These are phyloP conservation scores for Seladonia tumulorum DNA, from an alignment of 2,888 invertebrate genomes.

Conservation along the genomic window DNA sequence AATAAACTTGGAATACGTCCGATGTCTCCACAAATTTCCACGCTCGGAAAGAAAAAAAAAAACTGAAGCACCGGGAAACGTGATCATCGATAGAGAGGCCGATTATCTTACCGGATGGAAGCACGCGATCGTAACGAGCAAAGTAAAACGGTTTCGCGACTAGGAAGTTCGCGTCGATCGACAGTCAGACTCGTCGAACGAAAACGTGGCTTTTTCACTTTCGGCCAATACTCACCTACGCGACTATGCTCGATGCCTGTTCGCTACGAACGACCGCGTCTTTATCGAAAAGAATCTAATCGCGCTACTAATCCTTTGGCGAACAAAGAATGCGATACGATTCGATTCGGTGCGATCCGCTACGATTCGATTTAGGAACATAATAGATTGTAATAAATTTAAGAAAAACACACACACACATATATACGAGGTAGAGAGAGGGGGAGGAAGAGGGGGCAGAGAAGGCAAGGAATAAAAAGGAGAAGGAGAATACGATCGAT, in stretches of 20 bases:
- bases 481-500: slow-evolving; percentile 19
- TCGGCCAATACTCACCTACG: slow-evolving; percentile 57
- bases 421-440: too few species aligned
- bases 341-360: not conserved
- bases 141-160: slow-evolving; percentile 41
- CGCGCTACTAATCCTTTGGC: not conserved
- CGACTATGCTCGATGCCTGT: not conserved
- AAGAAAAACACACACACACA: not conserved
- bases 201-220: slow-evolving; percentile 76
- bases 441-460: too few species aligned
- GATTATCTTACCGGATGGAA: slow-evolving; percentile 66
- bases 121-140: slow-evolving; percentile 74
- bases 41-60: not conserved
- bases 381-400: not conserved
- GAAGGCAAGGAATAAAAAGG: not conserved
- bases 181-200: not conserved
- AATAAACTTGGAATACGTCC: not conserved
- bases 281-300: not conserved
- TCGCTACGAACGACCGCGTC: not conserved
- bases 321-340: not conserved
- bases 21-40: not conserved
- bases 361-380: not conserved
- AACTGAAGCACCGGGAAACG: slow-evolving; percentile 68
- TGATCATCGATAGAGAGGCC: slow-evolving; percentile 80
- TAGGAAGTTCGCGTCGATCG: slow-evolving; percentile 14